These are phyloP conservation scores for Drosophila auraria DNA, from an alignment of 1,140 invertebrate species.

Conservation along the genomic window DNA sequence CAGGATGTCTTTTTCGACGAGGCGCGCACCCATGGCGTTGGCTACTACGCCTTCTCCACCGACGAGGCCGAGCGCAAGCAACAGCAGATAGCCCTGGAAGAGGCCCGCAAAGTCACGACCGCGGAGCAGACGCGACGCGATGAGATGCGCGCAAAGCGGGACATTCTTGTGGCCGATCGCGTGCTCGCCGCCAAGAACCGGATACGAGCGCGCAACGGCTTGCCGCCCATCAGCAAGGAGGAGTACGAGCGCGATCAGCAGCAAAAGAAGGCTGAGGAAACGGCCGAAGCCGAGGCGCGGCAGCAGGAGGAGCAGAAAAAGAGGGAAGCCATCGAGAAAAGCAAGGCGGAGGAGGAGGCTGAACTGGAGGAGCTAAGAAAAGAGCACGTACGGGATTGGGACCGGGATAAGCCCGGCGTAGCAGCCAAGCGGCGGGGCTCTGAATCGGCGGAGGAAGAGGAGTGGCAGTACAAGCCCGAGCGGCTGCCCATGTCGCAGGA, in stretches of 20 bases:
- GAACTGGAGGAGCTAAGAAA: conserved; percentile 86
- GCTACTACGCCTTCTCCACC: conserved; percentile 94
- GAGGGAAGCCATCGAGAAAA: conserved; percentile 81
- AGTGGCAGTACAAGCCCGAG: conserved; percentile 86
- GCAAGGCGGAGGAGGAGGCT: conserved; percentile 77
- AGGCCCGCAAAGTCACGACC: conserved; percentile 90
- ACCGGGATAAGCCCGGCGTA: conserved; percentile 87
- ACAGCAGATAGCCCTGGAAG: conserved; percentile 91
- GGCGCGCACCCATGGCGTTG: conserved; percentile 94
- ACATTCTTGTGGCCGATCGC: conserved; percentile 90
- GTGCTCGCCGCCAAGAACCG: conserved; percentile 92
- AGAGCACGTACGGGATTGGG: conserved; percentile 89
- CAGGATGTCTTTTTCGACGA: conserved; percentile 95
- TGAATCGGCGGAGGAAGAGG: conserved; percentile 73
- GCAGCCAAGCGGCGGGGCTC: not conserved
- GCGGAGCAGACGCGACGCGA: conserved; percentile 89
- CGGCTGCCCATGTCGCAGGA: conserved; percentile 89
- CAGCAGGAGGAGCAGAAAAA: conserved; percentile 85
- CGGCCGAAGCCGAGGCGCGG: conserved; percentile 85
- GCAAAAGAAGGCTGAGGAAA: conserved; percentile 73
- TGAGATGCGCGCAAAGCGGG: conserved; percentile 88
- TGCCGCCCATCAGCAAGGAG: conserved; percentile 87
- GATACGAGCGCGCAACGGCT: conserved; percentile 90
- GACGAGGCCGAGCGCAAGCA: conserved; percentile 91
- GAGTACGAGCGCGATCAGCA: conserved; percentile 59